Evolutionary conservation across 2,113 vertebrate species (phyloP), one percentile per base, ranked within the genome.

Genomic region (Chaenogobius annularis): DNA sequence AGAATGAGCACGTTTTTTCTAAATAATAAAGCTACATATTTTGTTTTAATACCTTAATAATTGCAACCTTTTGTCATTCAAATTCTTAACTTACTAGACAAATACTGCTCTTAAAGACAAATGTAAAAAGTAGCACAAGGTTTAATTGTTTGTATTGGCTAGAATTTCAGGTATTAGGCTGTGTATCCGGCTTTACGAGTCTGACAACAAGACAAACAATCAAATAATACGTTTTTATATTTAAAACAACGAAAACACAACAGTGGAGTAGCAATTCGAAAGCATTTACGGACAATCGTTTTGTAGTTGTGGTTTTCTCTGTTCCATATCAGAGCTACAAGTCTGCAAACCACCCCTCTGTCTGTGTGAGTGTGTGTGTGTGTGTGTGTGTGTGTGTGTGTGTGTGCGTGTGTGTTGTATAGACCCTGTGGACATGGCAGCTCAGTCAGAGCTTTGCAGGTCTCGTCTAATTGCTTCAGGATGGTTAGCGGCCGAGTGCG

Each of bases 401-500:
- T 31, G 26, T 31, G 26, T 4, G 26, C 4, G 26, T 31, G 26
- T 31, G 26, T 40, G 20, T 47, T 14, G 43, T 26, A 12, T 23
- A 46, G n/a, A 14, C 12, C 23, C 20, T 20, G 43, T 23, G 64
- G 64, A 47, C 44, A 14, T 15, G 47, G 37, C 43, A 22, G 44
- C 31, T 10, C 40, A 23, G 64, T 47, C 44, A 66, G 13, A 40
- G 0, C 20, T 7, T 63, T 20, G 48, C 58, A 71, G 14, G 1
- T 9, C 13, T 66, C 1, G n/a, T 73, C 54, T 80, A 67, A 76
- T 52, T 86, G 43, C 17, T 11, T 22, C 17, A n/a, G 3, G 23
- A 69, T 22, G 44, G 62, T 26, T 68, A 52, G 65, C 83, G 79
- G 44, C 3, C 23, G 5, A 1, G 11, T 70, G 83, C 68, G 75